Conservation (phyloP, 1,140 invertebrate genomes). For the Microplitis mediator region DNA sequence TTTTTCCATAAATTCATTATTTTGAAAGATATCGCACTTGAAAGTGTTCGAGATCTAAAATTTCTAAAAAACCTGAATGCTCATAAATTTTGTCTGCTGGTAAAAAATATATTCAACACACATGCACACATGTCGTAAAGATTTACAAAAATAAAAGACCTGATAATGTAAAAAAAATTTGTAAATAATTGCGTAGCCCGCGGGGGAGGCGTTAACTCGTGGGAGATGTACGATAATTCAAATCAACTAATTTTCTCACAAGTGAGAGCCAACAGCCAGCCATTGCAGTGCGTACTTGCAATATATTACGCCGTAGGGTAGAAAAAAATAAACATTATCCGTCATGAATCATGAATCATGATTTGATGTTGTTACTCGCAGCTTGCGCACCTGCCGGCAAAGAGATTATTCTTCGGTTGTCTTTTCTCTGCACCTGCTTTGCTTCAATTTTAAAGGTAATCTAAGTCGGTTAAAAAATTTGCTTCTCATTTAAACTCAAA, state of each 20-base stretch:
- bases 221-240: conserved; percentile 6
- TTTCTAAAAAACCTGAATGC: no score
- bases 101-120: not conserved
- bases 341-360: not conserved
- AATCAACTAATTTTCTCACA: not conserved
- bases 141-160: not conserved
- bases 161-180: not conserved
- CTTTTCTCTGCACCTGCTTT: not conserved
- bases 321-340: not conserved
- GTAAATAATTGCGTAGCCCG: not conserved
- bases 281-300: not conserved
- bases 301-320: not conserved
- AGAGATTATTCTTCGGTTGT: not conserved
- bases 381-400: not conserved
- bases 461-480: no score
- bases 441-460: no score
- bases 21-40: no score
- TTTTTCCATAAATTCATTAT: no score
- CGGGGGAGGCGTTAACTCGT: not conserved
- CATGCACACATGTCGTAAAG: not conserved
- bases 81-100: no score
- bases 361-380: not conserved
- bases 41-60: no score
- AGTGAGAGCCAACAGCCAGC: not conserved
- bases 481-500: no score